Percentiles rank a stretch among this genome's conserved stretches.
These are phyloP conservation scores for Pyxicephalus adspersus DNA, from an alignment of 2,113 vertebrate genomes.

Conservation along the genomic window DNA sequence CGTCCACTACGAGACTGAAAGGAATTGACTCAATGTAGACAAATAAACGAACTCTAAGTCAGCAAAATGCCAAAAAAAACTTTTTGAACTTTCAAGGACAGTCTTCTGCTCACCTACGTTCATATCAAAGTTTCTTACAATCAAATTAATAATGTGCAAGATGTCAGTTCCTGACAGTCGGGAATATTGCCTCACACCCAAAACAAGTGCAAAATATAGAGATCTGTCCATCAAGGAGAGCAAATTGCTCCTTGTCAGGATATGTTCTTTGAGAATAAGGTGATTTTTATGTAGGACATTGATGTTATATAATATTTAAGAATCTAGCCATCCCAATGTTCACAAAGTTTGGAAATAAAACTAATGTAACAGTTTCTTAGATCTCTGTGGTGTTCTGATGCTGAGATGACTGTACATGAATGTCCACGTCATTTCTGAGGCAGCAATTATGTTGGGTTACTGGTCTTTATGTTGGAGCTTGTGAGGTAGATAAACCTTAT, in stretches of 20 bases:
- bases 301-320: no score
- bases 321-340: no score
- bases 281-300: no score
- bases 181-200: not conserved
- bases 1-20: no score
- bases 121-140: not conserved
- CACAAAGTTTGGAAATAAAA: no score
- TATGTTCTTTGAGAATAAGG: not conserved
- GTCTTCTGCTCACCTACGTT: not conserved
- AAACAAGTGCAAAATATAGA: not conserved
- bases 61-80: slow-evolving; percentile 1
- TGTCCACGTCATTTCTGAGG: no score
- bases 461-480: no score
- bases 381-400: no score
- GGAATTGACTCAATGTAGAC: not conserved
- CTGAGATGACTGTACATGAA: no score
- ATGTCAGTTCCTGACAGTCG: not conserved
- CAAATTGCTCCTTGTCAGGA: not conserved
- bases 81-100: slow-evolving; percentile 10
- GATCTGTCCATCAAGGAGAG: not conserved
- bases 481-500: no score
- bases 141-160: slow-evolving; percentile 18
- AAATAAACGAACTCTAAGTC: not conserved
- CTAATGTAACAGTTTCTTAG: no score
- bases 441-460: no score